phyloP scores from a whole-genome alignment of 2,113 vertebrate species.

The Mustela lutreola region DNA sequence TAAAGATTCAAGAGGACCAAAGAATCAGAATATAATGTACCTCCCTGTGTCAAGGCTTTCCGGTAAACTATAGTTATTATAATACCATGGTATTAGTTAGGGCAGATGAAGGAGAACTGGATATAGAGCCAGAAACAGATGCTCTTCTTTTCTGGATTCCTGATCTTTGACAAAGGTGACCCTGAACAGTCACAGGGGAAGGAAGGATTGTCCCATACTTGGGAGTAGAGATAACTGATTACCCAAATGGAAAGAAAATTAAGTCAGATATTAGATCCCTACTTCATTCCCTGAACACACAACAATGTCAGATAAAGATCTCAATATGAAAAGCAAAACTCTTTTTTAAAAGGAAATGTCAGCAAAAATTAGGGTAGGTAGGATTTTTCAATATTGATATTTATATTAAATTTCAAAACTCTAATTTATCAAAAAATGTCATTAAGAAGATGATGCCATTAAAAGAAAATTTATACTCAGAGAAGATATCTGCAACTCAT shows the following conservation, averaged over 20 bases:
- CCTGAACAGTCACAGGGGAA: not conserved
- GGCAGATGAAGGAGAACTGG: not conserved
- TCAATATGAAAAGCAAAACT: not conserved
- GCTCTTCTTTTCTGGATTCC: not conserved
- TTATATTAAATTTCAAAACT: not conserved
- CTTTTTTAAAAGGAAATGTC: not conserved
- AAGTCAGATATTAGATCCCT: not conserved
- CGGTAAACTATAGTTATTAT: not conserved
- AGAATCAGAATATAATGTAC: not conserved
- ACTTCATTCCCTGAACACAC: not conserved
- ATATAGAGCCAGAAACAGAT: not conserved
- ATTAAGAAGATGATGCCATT: not conserved
- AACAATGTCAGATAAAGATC: not conserved
- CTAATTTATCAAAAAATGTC: not conserved
- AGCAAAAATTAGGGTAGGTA: not conserved
- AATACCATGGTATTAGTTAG: not conserved
- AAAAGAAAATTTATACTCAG: not conserved
- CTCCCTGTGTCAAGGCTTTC: not conserved
- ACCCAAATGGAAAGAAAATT: not conserved
- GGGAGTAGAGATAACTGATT: not conserved
- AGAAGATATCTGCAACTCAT: not conserved
- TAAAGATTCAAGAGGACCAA: not conserved
- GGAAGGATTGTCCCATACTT: not conserved
- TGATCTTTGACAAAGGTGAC: not conserved
- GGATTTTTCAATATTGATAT: slow-evolving; percentile 21